phyloP scores from a whole-genome alignment of 2,797 vertebrate genomes.

The Clarias pachynema region DNA sequence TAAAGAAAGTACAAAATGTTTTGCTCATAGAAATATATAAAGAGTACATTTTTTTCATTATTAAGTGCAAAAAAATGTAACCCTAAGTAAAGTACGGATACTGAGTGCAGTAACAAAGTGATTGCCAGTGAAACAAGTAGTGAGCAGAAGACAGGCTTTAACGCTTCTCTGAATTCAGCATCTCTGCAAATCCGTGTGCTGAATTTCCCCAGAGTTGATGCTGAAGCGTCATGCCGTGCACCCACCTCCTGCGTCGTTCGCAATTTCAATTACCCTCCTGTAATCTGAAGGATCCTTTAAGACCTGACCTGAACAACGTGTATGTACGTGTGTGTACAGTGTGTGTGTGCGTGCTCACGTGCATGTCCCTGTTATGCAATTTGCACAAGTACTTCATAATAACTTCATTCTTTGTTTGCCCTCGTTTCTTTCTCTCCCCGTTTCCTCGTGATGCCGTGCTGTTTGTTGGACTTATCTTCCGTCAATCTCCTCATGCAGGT shows the following conservation, averaged over 20 bases:
- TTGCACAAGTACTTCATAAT: neutral
- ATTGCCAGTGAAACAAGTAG: neutral
- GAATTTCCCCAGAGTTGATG: constrained; percentile 15
- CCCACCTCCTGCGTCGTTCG: neutral
- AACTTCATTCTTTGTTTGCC: constrained; percentile 19
- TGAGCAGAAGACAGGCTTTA: neutral
- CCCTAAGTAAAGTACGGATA: neutral
- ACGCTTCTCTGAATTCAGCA: neutral
- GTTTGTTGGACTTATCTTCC: constrained; percentile 31
- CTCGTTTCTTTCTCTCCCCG: neutral
- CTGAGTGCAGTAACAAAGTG: neutral
- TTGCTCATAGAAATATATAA: neutral
- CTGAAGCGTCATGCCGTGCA: constrained; percentile 7
- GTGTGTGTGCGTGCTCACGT: neutral
- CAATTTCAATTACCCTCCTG: constrained; percentile 36
- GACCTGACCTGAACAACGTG: neutral
- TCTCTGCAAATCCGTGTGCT: neutral
- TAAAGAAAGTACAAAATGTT: neutral
- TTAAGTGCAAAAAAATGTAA: neutral
- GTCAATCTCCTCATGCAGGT: constrained; percentile 26
- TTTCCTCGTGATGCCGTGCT: constrained; percentile 52
- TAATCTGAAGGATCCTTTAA: constrained; percentile 28
- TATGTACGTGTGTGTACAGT: neutral
- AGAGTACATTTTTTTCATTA: neutral
- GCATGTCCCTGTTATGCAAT: constrained; percentile 11